These are phyloP conservation scores for Bucorvus abyssinicus DNA, from an alignment of 2,797 vertebrate genomes.

Conservation along the genomic window DNA sequence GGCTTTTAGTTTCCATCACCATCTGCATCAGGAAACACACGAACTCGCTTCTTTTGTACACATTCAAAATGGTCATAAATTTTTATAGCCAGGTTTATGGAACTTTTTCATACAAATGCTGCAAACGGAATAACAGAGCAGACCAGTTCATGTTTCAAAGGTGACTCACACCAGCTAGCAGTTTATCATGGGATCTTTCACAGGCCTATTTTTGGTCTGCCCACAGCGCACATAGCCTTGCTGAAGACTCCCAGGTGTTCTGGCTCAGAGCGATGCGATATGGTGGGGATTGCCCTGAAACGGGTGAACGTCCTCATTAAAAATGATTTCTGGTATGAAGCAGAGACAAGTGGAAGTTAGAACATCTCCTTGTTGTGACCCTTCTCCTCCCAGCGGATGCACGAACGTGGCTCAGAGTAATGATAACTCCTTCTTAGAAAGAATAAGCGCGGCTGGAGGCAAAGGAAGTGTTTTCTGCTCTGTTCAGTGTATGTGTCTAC, in stretches of 20 bases:
- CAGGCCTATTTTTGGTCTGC: constrained; percentile 63
- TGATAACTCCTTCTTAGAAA: constrained; percentile 38
- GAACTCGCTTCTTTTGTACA: constrained; percentile 28
- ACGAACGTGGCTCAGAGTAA: constrained; percentile 14
- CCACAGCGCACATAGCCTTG: background rate
- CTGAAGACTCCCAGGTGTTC: constrained; percentile 71
- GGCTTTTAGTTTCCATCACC: background rate
- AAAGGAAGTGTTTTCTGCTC: background rate
- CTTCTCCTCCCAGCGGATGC: constrained; percentile 32
- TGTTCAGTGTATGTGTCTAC: background rate
- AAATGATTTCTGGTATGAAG: constrained; percentile 59
- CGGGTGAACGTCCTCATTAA: constrained; percentile 72
- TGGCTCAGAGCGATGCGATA: background rate
- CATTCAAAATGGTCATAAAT: constrained; percentile 29
- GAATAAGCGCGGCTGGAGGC: background rate
- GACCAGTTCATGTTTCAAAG: constrained; percentile 51
- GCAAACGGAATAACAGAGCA: constrained; percentile 50
- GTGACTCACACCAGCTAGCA: constrained; percentile 60
- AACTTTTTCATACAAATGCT: constrained; percentile 55
- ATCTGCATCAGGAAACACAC: constrained; percentile 11
- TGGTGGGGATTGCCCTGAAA: constrained; percentile 49
- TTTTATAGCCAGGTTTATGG: constrained; percentile 52
- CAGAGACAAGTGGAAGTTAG: constrained; percentile 14
- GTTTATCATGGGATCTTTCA: constrained; percentile 64
- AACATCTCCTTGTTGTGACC: constrained; percentile 58